A percentile compares a stretch with the other conserved stretches of the same genome.
Evolutionary conservation across 2,797 vertebrate genomes (phyloP).

Genomic region (Sparidentex hasta): DNA sequence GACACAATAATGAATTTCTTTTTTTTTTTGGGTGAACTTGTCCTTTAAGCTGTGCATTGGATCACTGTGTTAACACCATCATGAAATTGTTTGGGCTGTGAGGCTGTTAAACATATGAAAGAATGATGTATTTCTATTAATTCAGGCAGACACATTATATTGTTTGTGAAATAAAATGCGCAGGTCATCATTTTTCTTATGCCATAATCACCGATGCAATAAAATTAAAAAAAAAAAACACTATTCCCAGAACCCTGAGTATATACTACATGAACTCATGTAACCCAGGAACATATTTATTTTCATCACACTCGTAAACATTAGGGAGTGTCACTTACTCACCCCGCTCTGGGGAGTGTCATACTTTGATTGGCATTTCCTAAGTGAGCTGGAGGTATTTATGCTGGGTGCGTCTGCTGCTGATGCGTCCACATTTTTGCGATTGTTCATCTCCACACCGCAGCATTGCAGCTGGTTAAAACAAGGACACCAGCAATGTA

Average conservation of each 20-base stretch:
- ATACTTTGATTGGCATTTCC: slow-evolving; percentile 27
- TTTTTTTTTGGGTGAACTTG: too few relatives aligned
- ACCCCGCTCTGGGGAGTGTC: slow-evolving; percentile 15
- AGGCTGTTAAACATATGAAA: background rate
- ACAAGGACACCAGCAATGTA: background rate
- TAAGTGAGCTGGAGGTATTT: slow-evolving; percentile 6
- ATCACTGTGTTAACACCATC: background rate
- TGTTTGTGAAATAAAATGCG: background rate
- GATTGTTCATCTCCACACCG: background rate
- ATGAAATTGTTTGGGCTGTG: background rate
- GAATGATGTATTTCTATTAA: background rate
- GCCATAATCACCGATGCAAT: background rate
- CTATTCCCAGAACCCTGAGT: background rate
- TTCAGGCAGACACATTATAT: background rate
- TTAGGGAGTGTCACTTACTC: slow-evolving; percentile 23
- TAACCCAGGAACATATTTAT: slow-evolving; percentile 10
- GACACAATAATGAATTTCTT: too few relatives aligned
- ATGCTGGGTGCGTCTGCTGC: background rate
- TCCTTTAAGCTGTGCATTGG: too few relatives aligned
- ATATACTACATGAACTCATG: background rate
- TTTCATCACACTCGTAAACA: slow-evolving; percentile 10
- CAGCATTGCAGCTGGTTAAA: background rate
- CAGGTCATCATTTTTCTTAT: background rate
- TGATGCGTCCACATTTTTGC: background rate
- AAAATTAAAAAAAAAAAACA: background rate